Evolutionary conservation across 2,113 vertebrate genomes (phyloP).

Genomic region (Ascaphus truei): DNA sequence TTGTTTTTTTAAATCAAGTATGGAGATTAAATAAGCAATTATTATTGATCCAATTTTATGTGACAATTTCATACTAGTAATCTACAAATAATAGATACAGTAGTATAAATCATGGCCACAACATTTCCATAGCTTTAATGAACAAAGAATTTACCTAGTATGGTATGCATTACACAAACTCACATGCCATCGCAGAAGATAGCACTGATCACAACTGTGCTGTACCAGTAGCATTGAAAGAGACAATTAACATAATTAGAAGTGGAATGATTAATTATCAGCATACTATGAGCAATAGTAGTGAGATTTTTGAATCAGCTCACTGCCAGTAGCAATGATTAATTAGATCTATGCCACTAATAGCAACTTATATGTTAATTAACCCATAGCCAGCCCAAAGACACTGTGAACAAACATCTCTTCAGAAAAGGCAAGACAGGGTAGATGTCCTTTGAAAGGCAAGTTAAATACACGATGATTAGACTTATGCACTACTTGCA

Average conservation of each 20-base stretch:
- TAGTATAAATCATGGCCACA: no score
- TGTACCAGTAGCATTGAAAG: slow-evolving; percentile 20
- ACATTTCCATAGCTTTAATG: no score
- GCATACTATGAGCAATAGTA: slow-evolving; percentile 1
- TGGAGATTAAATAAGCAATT: no score
- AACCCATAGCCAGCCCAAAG: background rate
- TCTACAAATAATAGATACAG: no score
- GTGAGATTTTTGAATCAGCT: background rate
- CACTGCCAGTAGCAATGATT: slow-evolving; percentile 12
- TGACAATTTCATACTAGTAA: no score
- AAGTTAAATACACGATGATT: no score
- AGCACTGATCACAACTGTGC: background rate
- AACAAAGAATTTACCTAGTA: no score
- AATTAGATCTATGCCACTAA: slow-evolving; percentile 10
- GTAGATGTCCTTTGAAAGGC: no score
- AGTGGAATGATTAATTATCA: slow-evolving; percentile 31
- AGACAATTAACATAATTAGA: slow-evolving; percentile 29
- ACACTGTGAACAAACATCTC: background rate
- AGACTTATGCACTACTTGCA: no score
- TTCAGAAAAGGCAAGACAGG: background rate
- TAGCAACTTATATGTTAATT: background rate
- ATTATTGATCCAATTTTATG: no score
- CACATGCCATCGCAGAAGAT: background rate
- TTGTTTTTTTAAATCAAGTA: no score
- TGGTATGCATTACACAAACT: background rate